phyloP scores from a whole-genome alignment of 2,888 invertebrate species.

The Dryobotodes eremita region DNA sequence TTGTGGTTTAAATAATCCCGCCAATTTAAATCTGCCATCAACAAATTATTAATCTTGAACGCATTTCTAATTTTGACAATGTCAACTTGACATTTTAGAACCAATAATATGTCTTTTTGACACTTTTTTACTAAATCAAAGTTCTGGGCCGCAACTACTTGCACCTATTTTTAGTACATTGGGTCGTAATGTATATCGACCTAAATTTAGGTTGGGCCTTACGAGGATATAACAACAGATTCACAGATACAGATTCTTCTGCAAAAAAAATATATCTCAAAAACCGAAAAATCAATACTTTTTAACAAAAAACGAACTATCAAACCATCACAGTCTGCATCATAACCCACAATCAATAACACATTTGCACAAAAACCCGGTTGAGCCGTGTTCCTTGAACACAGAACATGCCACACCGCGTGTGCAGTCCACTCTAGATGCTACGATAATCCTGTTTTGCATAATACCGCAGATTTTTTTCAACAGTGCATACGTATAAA shows the following conservation, averaged over 20 bases:
- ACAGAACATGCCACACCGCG: conserved; percentile 79
- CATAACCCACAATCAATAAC: conserved; percentile 50
- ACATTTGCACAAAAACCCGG: conserved; percentile 53
- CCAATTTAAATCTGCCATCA: too few relatives aligned
- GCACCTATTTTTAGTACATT: too few relatives aligned
- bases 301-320: too few relatives aligned
- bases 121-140: too few relatives aligned
- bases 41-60: too few relatives aligned
- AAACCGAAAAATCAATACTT: neutral
- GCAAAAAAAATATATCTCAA: neutral
- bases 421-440: conserved; percentile 79
- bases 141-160: too few relatives aligned
- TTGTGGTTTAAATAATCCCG: too few relatives aligned
- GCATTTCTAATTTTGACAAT: too few relatives aligned
- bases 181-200: too few relatives aligned
- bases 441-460: conserved; percentile 84
- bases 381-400: conserved; percentile 64
- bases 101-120: too few relatives aligned
- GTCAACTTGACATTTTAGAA: too few relatives aligned
- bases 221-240: neutral
- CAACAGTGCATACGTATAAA: conserved; percentile 83
- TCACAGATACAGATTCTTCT: neutral
- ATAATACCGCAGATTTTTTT: conserved; percentile 89
- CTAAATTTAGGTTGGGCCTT: too few relatives aligned
- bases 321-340: conserved; percentile 39